Base-by-base conservation (phyloP, 2,888 invertebrate genomes). In the Papilio protenor region DNA sequence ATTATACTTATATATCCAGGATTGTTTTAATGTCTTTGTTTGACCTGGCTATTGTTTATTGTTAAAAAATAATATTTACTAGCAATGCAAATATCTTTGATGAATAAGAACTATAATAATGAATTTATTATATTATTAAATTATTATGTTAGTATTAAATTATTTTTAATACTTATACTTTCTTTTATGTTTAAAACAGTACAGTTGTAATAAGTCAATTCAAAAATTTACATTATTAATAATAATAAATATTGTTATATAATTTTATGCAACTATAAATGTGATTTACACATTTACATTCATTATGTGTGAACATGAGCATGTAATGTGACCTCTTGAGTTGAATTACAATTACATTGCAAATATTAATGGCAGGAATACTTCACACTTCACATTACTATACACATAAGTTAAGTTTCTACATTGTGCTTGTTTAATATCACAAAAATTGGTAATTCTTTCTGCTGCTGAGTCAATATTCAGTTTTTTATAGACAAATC, bases 1-100 rank as follows among this genome's bases (percentile, higher is more conserved):
- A 40, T 66, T 66, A n/a, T 66, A 66, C 4, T n/a, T 3, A 66
- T n/a, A 66, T n/a, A 66, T n/a, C 3, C 4, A 45, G 11, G 45
- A n/a, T 66, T 59, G 64, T 27, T 64, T 18, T 64, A 18, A 64
- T 33, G 18, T 64, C 40, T 64, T 45, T 66, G 66, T 66, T n/a
- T 66, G 12, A n/a, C n/a, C 45, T n/a, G 40, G 3, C 45, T 45
- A 64, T 64, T 64, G 64, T 64, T 64, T 40, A 64, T 64, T 64
- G 64, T 40, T 40, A 6, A 14, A 40, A 64, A 64, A 64, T 40
- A 64, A 64, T 27, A 59, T 59, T 33, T 33, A 64, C 6, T 23
- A 33, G 12, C 8, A 6, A 64, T 64, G 2, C 21, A 27, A 27
- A 61, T 27, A 33, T 33, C 3, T 33, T 40, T 33, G 6, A 64